Percentiles rank a stretch among this genome's conserved stretches.
These are phyloP conservation scores for Miniopterus natalensis DNA, from an alignment of 2,113 vertebrate genomes.

Conservation along the genomic window DNA sequence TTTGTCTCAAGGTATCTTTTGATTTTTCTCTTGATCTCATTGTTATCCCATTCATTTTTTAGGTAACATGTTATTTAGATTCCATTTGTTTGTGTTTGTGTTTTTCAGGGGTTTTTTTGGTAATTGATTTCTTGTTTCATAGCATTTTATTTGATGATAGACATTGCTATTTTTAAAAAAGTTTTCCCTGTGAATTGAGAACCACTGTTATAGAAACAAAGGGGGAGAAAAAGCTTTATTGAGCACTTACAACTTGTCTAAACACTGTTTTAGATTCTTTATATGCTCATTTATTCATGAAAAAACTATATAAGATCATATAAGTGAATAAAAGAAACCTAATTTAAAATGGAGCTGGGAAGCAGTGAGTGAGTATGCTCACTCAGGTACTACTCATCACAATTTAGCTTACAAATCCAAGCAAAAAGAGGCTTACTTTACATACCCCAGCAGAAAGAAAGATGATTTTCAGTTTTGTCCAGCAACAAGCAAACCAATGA, in stretches of 20 bases:
- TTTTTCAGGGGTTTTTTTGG: not conserved
- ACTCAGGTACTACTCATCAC: not conserved
- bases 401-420: not conserved
- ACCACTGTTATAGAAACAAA: not conserved
- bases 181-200: not conserved
- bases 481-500: not conserved
- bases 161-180: not conserved
- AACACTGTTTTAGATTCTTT: not conserved
- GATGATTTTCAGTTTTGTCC: not conserved
- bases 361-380: not conserved
- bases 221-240: not conserved
- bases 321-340: not conserved
- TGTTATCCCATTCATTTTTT: not conserved
- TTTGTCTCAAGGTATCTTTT: not conserved
- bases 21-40: not conserved
- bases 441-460: not conserved
- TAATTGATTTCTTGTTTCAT: not conserved
- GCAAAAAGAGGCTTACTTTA: not conserved
- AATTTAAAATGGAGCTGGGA: not conserved
- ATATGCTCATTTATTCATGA: not conserved
- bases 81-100: not conserved
- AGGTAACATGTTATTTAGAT: not conserved
- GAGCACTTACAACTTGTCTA: not conserved
- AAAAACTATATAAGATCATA: not conserved
- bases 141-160: not conserved